phyloP scores from a whole-genome alignment of 2,113 vertebrate genomes.

The Burhinus bistriatus region DNA sequence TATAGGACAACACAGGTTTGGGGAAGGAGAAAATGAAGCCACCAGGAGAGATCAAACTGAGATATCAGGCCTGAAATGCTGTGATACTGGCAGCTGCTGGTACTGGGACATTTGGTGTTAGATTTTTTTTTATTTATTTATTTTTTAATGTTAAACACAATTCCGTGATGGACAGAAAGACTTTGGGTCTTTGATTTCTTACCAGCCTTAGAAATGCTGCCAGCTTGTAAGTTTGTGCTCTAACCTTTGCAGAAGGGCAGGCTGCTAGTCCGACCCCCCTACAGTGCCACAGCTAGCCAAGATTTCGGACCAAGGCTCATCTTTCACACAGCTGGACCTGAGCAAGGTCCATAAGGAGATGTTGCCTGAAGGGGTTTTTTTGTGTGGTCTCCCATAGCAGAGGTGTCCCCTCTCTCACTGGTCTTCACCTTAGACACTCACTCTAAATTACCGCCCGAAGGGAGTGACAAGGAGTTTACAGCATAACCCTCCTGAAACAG shows the following conservation, averaged over 20 bases:
- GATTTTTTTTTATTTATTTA: neutral
- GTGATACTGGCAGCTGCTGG: neutral
- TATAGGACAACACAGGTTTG: neutral
- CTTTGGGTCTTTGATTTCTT: neutral
- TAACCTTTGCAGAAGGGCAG: neutral
- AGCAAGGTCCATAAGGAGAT: neutral
- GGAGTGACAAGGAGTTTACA: neutral
- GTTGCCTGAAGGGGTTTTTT: neutral
- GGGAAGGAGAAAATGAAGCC: neutral
- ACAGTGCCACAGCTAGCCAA: neutral
- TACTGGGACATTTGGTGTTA: neutral
- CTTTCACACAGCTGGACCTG: neutral
- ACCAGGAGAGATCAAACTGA: neutral
- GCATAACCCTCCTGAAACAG: neutral
- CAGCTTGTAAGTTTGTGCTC: neutral
- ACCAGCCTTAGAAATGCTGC: neutral
- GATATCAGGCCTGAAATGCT: neutral
- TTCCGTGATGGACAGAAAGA: neutral
- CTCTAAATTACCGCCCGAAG: neutral
- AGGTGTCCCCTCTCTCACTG: neutral
- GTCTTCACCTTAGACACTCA: neutral
- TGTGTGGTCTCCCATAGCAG: neutral
- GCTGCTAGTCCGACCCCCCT: accelerated
- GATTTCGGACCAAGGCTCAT: neutral
- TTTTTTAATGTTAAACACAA: neutral